Conservation (phyloP, 2,797 vertebrate species). For the Diglossa cyanea region DNA sequence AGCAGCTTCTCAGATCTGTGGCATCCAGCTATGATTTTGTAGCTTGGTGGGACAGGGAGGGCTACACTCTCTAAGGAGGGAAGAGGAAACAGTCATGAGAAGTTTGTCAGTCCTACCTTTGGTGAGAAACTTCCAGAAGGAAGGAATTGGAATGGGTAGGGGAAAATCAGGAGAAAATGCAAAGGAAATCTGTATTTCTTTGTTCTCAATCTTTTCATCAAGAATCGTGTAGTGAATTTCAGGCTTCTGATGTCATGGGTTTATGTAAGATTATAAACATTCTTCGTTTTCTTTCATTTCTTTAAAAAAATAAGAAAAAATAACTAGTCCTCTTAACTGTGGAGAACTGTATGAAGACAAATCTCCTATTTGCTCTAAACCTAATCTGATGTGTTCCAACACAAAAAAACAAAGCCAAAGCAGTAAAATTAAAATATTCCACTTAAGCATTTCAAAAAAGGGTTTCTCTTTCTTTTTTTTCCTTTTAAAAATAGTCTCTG, state of each 20-base stretch:
- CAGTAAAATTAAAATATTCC: not conserved
- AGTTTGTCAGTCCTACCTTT: not conserved
- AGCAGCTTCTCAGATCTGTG: not conserved
- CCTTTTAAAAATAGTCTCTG: not conserved
- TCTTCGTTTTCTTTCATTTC: not conserved
- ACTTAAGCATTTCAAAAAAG: not conserved
- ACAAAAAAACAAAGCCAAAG: not conserved
- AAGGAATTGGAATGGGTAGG: not conserved
- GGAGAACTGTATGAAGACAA: not conserved
- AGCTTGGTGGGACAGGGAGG: not conserved
- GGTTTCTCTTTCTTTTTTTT: rapidly evolving
- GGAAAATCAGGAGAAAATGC: not conserved
- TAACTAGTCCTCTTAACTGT: not conserved
- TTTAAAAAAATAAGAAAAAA: not conserved
- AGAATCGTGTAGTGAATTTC: not conserved
- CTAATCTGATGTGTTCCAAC: not conserved
- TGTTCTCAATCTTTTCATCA: not conserved
- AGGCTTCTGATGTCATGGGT: not conserved
- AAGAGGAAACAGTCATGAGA: not conserved
- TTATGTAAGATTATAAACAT: not conserved
- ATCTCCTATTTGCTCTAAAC: not conserved
- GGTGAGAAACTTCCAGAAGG: not conserved
- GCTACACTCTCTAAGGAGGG: not conserved
- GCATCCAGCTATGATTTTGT: not conserved
- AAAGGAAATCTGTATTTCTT: not conserved